phyloP scores from a whole-genome alignment of 2,113 vertebrate genomes.

The Spea multiplicata region DNA sequence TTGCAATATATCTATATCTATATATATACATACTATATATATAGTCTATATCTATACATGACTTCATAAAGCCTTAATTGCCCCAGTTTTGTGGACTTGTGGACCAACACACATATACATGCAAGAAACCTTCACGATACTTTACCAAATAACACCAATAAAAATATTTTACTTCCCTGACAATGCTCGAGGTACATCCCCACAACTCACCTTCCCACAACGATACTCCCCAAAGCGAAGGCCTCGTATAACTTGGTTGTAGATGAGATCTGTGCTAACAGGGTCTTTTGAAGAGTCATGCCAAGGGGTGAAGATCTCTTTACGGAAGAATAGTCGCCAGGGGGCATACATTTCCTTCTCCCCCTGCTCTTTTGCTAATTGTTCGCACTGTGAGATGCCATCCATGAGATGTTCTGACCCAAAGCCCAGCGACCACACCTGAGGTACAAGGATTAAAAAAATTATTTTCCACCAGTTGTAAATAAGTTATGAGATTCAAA shows the following conservation, averaged over 20 bases:
- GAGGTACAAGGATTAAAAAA: background rate
- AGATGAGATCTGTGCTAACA: conserved; percentile 88
- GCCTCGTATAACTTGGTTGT: conserved; percentile 83
- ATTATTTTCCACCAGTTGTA: no score
- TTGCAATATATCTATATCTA: no score
- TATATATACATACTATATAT: no score
- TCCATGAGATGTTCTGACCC: conserved; percentile 87
- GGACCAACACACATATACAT: no score
- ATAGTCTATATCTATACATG: no score
- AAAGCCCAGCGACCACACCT: conserved; percentile 91
- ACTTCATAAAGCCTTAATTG: no score
- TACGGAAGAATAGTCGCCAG: conserved; percentile 90
- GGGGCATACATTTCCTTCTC: conserved; percentile 81
- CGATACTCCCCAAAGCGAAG: conserved; percentile 85
- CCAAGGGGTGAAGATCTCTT: conserved; percentile 95
- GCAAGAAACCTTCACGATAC: no score
- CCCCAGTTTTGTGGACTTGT: no score
- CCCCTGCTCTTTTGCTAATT: conserved; percentile 76
- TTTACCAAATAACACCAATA: no score
- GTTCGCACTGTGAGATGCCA: conserved; percentile 90
- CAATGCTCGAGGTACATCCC: background rate
- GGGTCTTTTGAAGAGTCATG: conserved; percentile 79
- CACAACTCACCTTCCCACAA: conserved; percentile 73
- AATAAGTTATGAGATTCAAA: no score
- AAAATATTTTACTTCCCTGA: no score